These are phyloP conservation scores for Prenolepis imparis DNA, from an alignment of 2,888 invertebrate genomes.

Conservation along the genomic window DNA sequence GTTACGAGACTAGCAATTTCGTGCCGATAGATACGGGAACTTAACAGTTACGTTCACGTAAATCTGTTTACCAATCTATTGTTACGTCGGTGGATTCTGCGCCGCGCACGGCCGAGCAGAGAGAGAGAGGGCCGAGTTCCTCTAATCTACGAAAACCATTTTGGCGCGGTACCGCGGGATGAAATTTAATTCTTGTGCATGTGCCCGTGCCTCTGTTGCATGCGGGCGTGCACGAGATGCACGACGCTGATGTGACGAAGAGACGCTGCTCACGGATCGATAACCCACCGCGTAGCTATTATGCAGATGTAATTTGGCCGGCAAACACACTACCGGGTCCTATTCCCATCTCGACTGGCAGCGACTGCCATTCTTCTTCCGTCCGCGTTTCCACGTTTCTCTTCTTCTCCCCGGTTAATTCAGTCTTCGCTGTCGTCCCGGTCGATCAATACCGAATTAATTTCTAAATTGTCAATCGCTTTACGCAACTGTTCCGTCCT, in stretches of 20 bases:
- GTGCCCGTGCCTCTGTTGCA: slow-evolving; percentile 48
- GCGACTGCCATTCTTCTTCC: slow-evolving; percentile 74
- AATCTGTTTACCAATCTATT: slow-evolving; percentile 67
- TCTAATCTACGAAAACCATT: slow-evolving; percentile 75
- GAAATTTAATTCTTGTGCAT: slow-evolving; percentile 75
- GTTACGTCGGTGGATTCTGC: slow-evolving; percentile 55
- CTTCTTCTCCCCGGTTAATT: slow-evolving; percentile 51
- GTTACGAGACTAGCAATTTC: slow-evolving; percentile 60
- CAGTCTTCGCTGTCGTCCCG: slow-evolving; percentile 34
- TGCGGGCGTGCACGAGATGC: slow-evolving; percentile 70
- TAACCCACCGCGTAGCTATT: slow-evolving; percentile 81
- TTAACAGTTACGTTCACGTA: slow-evolving; percentile 57
- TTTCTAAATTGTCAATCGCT: slow-evolving; percentile 55
- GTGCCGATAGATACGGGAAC: slow-evolving; percentile 48
- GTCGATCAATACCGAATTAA: slow-evolving; percentile 72
- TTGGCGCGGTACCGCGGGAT: slow-evolving; percentile 65
- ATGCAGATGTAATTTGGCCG: slow-evolving; percentile 84
- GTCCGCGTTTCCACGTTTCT: slow-evolving; percentile 56
- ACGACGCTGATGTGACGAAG: slow-evolving; percentile 78
- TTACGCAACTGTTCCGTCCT: slow-evolving; percentile 8
- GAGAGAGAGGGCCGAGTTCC: slow-evolving; percentile 59
- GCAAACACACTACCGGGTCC: slow-evolving; percentile 79
- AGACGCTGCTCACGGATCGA: slow-evolving; percentile 81
- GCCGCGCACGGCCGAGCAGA: slow-evolving; percentile 59
- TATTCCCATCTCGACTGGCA: slow-evolving; percentile 78